These are phyloP conservation scores for Stegana nigrithorax DNA, from an alignment of 2,888 invertebrate genomes.

Conservation along the genomic window DNA sequence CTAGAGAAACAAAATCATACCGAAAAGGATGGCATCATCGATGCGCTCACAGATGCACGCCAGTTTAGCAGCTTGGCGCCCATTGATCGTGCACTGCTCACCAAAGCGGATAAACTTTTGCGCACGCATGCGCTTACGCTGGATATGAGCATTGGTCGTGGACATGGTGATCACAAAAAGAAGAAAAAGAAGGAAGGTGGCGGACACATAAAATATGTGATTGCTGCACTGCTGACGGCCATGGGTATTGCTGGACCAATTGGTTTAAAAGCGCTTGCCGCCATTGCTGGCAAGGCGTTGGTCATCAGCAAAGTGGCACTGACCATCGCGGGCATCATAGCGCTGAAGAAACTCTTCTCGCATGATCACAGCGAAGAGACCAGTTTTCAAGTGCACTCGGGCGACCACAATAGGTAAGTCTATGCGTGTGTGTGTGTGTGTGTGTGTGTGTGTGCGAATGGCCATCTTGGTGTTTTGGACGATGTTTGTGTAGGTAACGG, in stretches of 20 bases:
- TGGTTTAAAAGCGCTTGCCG: conserved; percentile 77
- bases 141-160: conserved; percentile 48
- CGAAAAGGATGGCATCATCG: conserved; percentile 65
- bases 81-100: conserved; percentile 70
- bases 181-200: conserved; percentile 68
- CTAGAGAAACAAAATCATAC: conserved; percentile 73
- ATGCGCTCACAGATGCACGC: conserved; percentile 71
- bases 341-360: conserved; percentile 79
- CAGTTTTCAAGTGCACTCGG: conserved; percentile 78
- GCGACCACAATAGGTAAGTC: conserved; percentile 73
- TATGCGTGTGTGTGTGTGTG: too few species aligned
- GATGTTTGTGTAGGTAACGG: too few species aligned
- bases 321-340: conserved; percentile 79
- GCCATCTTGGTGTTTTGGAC: too few species aligned
- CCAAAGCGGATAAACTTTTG: conserved; percentile 73
- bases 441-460: too few species aligned
- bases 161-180: conserved; percentile 65
- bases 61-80: conserved; percentile 72
- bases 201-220: conserved; percentile 70
- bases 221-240: conserved; percentile 74
- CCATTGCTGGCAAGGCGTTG: conserved; percentile 79
- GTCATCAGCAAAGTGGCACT: conserved; percentile 80
- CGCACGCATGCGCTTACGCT: conserved; percentile 74
- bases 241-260: conserved; percentile 78
- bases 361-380: conserved; percentile 75